Conservation (phyloP, 1,140 invertebrate species). For the Hycleus phaleratus region DNA sequence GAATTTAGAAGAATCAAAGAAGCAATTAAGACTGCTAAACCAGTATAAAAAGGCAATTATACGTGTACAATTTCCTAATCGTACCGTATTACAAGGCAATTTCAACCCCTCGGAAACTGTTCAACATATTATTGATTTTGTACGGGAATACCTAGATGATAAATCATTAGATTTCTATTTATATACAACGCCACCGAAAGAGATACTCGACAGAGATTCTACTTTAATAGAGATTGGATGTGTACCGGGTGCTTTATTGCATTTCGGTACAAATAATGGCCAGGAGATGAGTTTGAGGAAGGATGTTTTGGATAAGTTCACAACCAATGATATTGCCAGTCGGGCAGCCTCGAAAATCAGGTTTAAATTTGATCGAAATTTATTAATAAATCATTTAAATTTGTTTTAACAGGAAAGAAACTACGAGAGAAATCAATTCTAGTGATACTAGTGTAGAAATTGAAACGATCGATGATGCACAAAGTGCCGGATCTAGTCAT, state of each 20-base stretch:
- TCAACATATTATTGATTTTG: conserved; percentile 57
- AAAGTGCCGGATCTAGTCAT: conserved; percentile 31
- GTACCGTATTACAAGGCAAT: conserved; percentile 68
- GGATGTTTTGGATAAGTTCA: conserved; percentile 43
- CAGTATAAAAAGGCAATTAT: conserved; percentile 67
- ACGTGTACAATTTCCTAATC: conserved; percentile 73
- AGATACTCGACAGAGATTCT: conserved; percentile 47
- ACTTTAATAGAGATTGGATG: conserved; percentile 59
- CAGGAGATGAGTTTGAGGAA: conserved; percentile 35
- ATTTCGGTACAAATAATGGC: conserved; percentile 51
- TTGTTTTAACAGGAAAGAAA: conserved; percentile 25
- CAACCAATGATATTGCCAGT: conserved; percentile 41
- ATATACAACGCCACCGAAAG: conserved; percentile 70
- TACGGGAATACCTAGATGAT: conserved; percentile 57
- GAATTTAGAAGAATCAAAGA: conserved; percentile 53
- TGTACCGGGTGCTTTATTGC: conserved; percentile 66
- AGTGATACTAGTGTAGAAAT: conserved; percentile 11
- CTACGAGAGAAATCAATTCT: conserved; percentile 19
- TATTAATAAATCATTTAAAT: conserved; percentile 1
- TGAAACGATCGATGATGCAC: conserved; percentile 7
- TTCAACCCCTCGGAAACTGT: conserved; percentile 66
- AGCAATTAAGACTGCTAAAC: conserved; percentile 49
- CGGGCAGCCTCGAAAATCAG: conserved; percentile 42
- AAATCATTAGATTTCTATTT: conserved; percentile 58
- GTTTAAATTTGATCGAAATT: conserved; percentile 16